phyloP scores from a whole-genome alignment of 2,888 invertebrate species.

The Agrochola litura region DNA sequence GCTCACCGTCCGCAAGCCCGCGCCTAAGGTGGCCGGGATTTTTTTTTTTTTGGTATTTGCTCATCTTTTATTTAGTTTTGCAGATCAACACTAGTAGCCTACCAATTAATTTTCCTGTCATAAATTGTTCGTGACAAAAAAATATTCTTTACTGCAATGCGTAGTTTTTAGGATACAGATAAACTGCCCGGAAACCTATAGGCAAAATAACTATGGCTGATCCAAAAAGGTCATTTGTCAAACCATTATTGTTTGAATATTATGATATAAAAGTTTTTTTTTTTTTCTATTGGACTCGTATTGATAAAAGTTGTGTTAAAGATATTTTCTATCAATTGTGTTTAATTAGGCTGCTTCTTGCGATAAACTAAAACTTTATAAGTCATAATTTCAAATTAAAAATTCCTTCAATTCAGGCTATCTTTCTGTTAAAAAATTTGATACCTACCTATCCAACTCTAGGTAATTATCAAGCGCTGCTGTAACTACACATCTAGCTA shows the following conservation, averaged over 20 bases:
- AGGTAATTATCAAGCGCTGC: neutral
- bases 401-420: neutral
- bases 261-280: neutral
- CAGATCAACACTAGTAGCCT: slow-evolving; percentile 22
- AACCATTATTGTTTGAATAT: slow-evolving; percentile 23
- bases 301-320: neutral
- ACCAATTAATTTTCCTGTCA: slow-evolving; percentile 47
- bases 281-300: neutral
- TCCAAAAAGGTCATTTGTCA: slow-evolving; percentile 37
- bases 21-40: no score
- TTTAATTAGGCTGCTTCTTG: neutral
- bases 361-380: no score
- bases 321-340: neutral
- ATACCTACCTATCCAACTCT: neutral
- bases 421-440: neutral
- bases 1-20: no score
- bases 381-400: neutral
- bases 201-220: slow-evolving; percentile 24
- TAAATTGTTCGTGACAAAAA: slow-evolving; percentile 52
- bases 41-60: neutral
- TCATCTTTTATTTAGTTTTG: neutral
- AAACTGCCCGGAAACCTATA: slow-evolving; percentile 29
- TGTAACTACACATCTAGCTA: no score
- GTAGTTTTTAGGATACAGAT: slow-evolving; percentile 31
- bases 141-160: slow-evolving; percentile 51